Conservation (phyloP, 2,797 vertebrate genomes). For the Pyrocephalus nanus region DNA sequence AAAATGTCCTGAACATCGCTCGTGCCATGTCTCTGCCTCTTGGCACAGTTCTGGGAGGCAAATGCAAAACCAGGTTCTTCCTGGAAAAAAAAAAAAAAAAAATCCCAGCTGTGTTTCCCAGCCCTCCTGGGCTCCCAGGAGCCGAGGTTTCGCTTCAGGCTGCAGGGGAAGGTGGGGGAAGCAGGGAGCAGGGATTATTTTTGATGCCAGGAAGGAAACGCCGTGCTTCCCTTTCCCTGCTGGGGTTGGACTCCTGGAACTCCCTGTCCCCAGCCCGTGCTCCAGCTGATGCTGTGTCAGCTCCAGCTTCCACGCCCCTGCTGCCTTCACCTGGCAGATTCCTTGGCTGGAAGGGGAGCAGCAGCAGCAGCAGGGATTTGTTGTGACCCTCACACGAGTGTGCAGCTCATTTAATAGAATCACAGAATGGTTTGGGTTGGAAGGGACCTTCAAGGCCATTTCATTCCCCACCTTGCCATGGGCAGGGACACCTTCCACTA, state of each 20-base stretch:
- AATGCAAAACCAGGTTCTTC: not conserved
- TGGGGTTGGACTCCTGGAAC: not conserved
- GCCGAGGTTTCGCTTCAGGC: not conserved
- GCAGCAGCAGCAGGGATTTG: not conserved
- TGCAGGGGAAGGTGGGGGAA: not conserved
- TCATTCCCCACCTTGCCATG: not conserved
- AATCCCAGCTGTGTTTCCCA: not conserved
- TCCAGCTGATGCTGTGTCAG: not conserved
- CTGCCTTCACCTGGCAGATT: not conserved
- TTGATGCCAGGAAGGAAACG: not conserved
- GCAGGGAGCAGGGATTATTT: not conserved
- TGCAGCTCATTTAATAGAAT: not conserved
- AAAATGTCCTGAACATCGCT: not conserved
- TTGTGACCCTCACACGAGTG: rapidly evolving
- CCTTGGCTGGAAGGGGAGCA: not conserved
- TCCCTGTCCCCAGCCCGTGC: not conserved
- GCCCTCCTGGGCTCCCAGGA: not conserved
- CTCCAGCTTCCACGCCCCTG: not conserved
- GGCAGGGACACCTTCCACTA: not conserved
- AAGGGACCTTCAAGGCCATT: not conserved
- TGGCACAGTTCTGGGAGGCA: not conserved
- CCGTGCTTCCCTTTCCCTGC: slow-evolving; percentile 3
- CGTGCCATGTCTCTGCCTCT: not conserved
- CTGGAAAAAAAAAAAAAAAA: not conserved
- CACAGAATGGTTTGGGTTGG: not conserved